Conservation (phyloP, 2,113 vertebrate species). For the Hippocampus barbouri region DNA sequence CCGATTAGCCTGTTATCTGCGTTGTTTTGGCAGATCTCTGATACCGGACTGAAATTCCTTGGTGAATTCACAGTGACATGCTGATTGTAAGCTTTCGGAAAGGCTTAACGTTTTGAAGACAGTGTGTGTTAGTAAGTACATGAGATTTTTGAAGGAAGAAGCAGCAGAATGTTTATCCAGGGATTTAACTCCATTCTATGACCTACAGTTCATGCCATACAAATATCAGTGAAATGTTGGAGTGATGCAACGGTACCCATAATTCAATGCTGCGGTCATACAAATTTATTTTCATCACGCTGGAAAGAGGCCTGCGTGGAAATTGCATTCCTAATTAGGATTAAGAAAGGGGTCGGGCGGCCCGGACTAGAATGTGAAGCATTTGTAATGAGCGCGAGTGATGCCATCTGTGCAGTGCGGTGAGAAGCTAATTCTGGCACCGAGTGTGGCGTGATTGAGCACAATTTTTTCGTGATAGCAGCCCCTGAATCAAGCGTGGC, state of each 20-base stretch:
- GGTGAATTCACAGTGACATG: slow-evolving; percentile 37
- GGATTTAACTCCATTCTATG: slow-evolving; percentile 37
- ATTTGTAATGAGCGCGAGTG: slow-evolving; percentile 64
- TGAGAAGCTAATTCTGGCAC: slow-evolving; percentile 75
- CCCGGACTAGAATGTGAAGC: slow-evolving; percentile 69
- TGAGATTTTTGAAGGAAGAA: slow-evolving; percentile 24
- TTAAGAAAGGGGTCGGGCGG: slow-evolving; percentile 75
- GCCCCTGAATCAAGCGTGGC: slow-evolving; percentile 40
- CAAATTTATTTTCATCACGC: slow-evolving; percentile 58
- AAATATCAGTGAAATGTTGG: neutral
- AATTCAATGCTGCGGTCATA: slow-evolving; percentile 13
- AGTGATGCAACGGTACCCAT: slow-evolving; percentile 25
- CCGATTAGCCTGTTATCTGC: slow-evolving; percentile 52
- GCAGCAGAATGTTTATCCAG: slow-evolving; percentile 37
- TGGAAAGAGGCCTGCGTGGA: slow-evolving; percentile 61
- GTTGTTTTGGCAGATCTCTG: slow-evolving; percentile 36
- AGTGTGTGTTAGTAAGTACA: neutral
- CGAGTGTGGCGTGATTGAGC: slow-evolving; percentile 57
- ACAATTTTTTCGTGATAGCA: slow-evolving; percentile 57
- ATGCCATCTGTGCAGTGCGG: slow-evolving; percentile 74
- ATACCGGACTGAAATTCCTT: slow-evolving; percentile 39
- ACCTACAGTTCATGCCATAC: slow-evolving; percentile 10
- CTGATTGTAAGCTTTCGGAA: slow-evolving; percentile 33
- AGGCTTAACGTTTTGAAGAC: slow-evolving; percentile 25
- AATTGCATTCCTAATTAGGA: slow-evolving; percentile 80